Evolutionary conservation across 2,888 invertebrate species (phyloP), one percentile per base, ranked within the genome.

Genomic region (Rhingia campestris): DNA sequence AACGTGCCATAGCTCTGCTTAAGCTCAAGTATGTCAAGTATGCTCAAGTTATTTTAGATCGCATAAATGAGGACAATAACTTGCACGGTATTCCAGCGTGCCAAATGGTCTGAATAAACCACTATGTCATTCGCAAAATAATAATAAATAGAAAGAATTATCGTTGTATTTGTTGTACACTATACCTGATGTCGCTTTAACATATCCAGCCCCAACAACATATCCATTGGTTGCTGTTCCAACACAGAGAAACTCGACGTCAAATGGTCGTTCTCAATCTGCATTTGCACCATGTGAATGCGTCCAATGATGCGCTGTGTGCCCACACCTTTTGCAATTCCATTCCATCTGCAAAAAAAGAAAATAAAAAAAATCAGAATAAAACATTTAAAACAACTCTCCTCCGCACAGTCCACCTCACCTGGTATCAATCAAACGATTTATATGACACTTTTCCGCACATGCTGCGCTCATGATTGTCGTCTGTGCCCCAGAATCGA

Each of bases 381-480:
- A 56, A n/a, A 47, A 47, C 33, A 22, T 22, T 22, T 22, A 22
- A 32, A 32, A 35, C 2, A 35, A 4, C 14, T 3, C 12, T 10
- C 33, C 6, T 10, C 7, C 12, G 1, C 45, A 6, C 43, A n/a
- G 32, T 45, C 30, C 37, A 39, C 61, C 53, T 86, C 88, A 93
- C 93, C 95, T 94, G 0, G 95, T 95, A 90, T 99, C 99, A 2
- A 96, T 97, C 87, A 95, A 93, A 89, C 97, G 93, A 95, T 96
- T 97, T 70, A 97, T 97, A 89, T 97, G 96, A 91, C 98, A 99
- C 41, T 98, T 93, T 90, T 98, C 98, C 0, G 99, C 99, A 92
- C 98, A 99, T 0, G 95, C 95, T 80, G 97, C 96, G 53, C 98
- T 99, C 98, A 99, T 99, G 75, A 99, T 98, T 4, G 99, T 99